phyloP scores from a whole-genome alignment of 30 jellyfish, hydroid and myxozoan genomes.

The Cassiopea xamachana region DNA sequence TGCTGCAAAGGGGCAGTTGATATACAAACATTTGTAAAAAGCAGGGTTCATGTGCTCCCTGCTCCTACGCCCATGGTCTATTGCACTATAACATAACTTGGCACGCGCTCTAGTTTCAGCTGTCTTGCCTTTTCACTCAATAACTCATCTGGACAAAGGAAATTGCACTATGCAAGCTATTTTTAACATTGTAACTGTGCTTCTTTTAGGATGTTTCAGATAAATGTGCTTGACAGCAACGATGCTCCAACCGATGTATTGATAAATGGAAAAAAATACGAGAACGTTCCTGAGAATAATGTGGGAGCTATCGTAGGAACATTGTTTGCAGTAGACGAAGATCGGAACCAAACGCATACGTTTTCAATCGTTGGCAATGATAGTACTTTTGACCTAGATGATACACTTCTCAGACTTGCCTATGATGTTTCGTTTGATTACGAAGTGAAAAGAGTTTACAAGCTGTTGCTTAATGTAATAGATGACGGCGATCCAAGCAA shows the following conservation, averaged over 20 bases:
- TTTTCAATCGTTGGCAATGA: constrained; percentile 36
- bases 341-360: constrained; percentile 63
- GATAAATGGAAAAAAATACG: constrained; percentile 46
- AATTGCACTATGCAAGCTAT: too few species aligned
- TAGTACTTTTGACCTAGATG: constrained; percentile 36
- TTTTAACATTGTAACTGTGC: neutral
- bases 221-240: constrained; percentile 60
- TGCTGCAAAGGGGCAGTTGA: too few species aligned
- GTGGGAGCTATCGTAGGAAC: constrained; percentile 72
- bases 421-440: constrained; percentile 56
- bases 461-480: constrained; percentile 9
- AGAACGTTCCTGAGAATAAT: constrained; percentile 38
- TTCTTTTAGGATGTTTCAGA: constrained; percentile 4
- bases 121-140: too few species aligned
- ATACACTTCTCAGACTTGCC: constrained; percentile 20
- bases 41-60: too few species aligned
- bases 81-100: too few species aligned
- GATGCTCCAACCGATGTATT: constrained; percentile 78
- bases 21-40: too few species aligned
- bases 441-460: constrained; percentile 60
- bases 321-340: constrained; percentile 77
- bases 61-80: too few species aligned
- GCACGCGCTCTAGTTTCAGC: too few species aligned
- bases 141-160: too few species aligned
- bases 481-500: constrained; percentile 77